These are phyloP conservation scores for Pseudomyrmex dendroicus DNA, from an alignment of 1,140 invertebrate species.

Conservation along the genomic window DNA sequence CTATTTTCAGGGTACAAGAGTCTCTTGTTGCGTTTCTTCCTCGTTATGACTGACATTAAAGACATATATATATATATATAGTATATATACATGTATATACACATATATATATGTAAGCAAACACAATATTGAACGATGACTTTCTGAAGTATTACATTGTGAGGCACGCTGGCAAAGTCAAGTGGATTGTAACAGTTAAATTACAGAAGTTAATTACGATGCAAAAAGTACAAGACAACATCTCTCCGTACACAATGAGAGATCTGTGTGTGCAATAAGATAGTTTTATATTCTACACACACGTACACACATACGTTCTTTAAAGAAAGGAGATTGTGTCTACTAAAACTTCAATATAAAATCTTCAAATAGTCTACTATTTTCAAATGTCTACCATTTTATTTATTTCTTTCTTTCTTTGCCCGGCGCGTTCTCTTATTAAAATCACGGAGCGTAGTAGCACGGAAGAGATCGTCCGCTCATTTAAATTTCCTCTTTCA, in stretches of 20 bases:
- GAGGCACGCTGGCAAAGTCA: not conserved
- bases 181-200: slow-evolving; percentile 12
- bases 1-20: slow-evolving; percentile 17
- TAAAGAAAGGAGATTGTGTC: not conserved
- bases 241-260: not conserved
- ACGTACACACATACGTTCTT: not conserved
- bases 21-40: slow-evolving; percentile 30
- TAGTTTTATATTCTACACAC: not conserved
- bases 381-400: slow-evolving; percentile 33
- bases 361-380: slow-evolving; percentile 32
- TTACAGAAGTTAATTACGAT: slow-evolving; percentile 34
- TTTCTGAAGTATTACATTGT: slow-evolving; percentile 14
- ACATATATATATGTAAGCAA: not conserved
- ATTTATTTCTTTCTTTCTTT: slow-evolving; percentile 36
- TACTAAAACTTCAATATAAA: slow-evolving; percentile 52
- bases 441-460: slow-evolving; percentile 28
- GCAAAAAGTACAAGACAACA: not conserved
- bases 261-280: not conserved
- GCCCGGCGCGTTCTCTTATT: slow-evolving; percentile 30
- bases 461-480: not conserved
- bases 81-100: not conserved
- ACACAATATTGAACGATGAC: slow-evolving; percentile 36
- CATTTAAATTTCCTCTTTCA: slow-evolving; percentile 40
- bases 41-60: slow-evolving; percentile 19
- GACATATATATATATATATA: slow-evolving; percentile 2